These are phyloP conservation scores for Charanyca ferruginea DNA, from an alignment of 2,888 invertebrate genomes.

Conservation along the genomic window DNA sequence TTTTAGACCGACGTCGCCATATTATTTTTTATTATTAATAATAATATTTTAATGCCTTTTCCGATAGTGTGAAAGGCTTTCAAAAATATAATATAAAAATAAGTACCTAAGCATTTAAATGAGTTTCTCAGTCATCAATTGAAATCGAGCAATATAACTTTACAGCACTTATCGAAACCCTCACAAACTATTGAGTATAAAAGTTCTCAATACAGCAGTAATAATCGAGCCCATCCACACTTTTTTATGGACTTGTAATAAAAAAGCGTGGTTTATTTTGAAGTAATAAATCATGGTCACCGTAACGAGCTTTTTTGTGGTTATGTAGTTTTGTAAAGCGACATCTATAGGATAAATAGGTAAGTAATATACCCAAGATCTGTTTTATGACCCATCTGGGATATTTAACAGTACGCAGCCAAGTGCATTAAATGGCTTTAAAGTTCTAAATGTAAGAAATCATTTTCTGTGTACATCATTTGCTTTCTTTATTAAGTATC, in stretches of 20 bases:
- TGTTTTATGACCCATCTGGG: conserved; percentile 18
- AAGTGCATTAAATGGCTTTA: neutral
- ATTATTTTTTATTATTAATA: neutral
- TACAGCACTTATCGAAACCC: conserved; percentile 12
- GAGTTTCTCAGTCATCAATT: conserved; percentile 11
- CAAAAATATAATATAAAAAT: too few species aligned
- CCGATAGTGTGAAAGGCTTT: too few species aligned
- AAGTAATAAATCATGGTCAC: conserved; percentile 70
- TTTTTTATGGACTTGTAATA: conserved; percentile 69
- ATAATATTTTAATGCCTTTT: too few species aligned
- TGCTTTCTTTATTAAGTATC: neutral
- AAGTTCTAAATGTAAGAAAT: neutral
- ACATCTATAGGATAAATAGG: conserved; percentile 25
- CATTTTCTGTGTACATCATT: neutral
- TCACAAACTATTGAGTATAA: conserved; percentile 16
- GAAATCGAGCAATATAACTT: conserved; percentile 7
- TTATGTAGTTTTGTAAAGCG: conserved; percentile 39
- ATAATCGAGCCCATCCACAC: conserved; percentile 26
- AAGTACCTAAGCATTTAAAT: neutral
- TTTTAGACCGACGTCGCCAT: conserved; percentile 56
- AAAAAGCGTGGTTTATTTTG: conserved; percentile 70
- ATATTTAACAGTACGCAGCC: neutral
- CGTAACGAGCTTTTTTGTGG: conserved; percentile 35
- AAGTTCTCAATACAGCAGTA: conserved; percentile 22
- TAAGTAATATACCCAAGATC: neutral